These are phyloP conservation scores for Agrypnus murinus DNA, from an alignment of 2,888 invertebrate genomes.

Conservation along the genomic window DNA sequence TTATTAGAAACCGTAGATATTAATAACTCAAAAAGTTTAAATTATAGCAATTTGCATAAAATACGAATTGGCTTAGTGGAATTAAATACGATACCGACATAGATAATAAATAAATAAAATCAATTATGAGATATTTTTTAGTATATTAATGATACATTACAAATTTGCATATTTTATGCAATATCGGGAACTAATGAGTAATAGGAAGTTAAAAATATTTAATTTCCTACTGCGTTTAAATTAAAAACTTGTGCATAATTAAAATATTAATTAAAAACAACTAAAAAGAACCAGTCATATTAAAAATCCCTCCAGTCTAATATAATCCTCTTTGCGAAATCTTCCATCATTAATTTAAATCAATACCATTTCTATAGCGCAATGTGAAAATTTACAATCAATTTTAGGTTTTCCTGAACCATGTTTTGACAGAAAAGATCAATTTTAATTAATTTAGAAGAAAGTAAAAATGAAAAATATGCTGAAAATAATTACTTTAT, in stretches of 20 bases:
- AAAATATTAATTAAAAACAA: conserved; percentile 14
- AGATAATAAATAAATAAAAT: no score
- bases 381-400: not conserved
- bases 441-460: not conserved
- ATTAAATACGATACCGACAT: no score
- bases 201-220: conserved; percentile 3
- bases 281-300: conserved; percentile 8
- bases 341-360: conserved; percentile 1
- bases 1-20: no score
- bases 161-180: not conserved
- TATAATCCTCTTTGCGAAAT: not conserved
- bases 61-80: no score
- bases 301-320: not conserved
- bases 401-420: not conserved
- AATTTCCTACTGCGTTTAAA: conserved; percentile 5
- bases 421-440: not conserved
- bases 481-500: not conserved
- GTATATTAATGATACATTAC: no score
- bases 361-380: not conserved
- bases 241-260: conserved; percentile 11
- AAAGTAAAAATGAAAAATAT: not conserved
- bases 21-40: no score
- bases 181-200: not conserved
- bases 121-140: no score
- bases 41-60: no score